These are phyloP conservation scores for Disparrhopalites patrizii DNA, from an alignment of 2,888 invertebrate genomes.

Conservation along the genomic window DNA sequence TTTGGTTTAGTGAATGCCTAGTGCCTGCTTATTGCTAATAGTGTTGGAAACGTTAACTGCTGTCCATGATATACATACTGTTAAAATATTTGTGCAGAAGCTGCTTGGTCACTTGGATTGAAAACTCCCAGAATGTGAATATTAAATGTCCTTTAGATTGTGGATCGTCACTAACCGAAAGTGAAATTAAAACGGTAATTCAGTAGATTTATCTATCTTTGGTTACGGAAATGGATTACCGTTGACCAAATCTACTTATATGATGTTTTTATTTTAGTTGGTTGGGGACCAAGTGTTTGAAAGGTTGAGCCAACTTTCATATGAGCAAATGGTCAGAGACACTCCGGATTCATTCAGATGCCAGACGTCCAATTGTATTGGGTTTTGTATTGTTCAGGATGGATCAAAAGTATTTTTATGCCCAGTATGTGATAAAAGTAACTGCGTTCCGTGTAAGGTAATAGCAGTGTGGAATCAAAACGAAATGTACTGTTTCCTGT, in stretches of 20 bases:
- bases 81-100: conserved; percentile 17
- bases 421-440: conserved; percentile 72
- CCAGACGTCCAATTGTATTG: conserved; percentile 77
- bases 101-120: conserved; percentile 28
- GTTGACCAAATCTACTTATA: not conserved
- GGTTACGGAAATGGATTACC: not conserved
- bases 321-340: conserved; percentile 72
- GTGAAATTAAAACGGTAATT: conserved; percentile 34
- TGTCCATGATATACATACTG: no score
- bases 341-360: conserved; percentile 76
- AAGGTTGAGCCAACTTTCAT: conserved; percentile 62
- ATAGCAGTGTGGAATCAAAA: no score
- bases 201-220: no score
- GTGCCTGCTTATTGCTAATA: no score
- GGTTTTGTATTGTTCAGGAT: conserved; percentile 86
- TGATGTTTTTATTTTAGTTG: conserved; percentile 53
- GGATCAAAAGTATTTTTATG: conserved; percentile 78
- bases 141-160: conserved; percentile 25
- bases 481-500: no score
- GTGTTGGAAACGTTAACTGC: no score
- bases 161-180: conserved; percentile 13
- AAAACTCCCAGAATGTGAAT: conserved; percentile 2
- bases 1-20: no score
- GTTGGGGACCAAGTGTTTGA: conserved; percentile 70
- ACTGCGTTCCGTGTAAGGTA: conserved; percentile 71